Percentiles rank a stretch among this genome's conserved stretches.
Evolutionary conservation across 37 sponge, comb jelly and placozoan species (phyloP).

Genomic region (Crambe crambe): DNA sequence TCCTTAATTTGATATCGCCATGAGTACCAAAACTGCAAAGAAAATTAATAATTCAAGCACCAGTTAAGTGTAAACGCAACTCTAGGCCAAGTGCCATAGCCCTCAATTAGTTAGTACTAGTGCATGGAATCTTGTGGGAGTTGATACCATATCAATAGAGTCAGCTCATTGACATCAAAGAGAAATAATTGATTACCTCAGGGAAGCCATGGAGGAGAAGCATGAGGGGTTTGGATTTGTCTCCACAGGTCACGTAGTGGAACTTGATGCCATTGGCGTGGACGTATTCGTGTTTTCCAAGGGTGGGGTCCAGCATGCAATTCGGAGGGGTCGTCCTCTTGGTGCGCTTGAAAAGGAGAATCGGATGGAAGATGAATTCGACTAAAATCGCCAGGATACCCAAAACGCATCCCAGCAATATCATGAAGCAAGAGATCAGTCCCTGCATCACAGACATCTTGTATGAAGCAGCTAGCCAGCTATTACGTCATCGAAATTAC

Average conservation of each 20-base stretch:
- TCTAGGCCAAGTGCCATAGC: too few relatives aligned
- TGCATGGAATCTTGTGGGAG: too few relatives aligned
- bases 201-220: slow-evolving; percentile 81
- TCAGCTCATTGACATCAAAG: too few relatives aligned
- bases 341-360: neutral
- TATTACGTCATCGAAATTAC: too few relatives aligned
- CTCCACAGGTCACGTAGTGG: slow-evolving; percentile 68
- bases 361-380: neutral
- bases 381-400: neutral
- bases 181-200: slow-evolving; percentile 70
- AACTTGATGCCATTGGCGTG: slow-evolving; percentile 77
- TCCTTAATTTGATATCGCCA: slow-evolving; percentile 74
- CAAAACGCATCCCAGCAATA: too few relatives aligned
- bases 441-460: too few relatives aligned
- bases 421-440: too few relatives aligned
- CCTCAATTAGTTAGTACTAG: too few relatives aligned
- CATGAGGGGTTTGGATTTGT: slow-evolving; percentile 68
- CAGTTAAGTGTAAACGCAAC: too few relatives aligned
- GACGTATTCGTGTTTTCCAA: slow-evolving; percentile 64
- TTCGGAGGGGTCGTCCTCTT: slow-evolving; percentile 41
- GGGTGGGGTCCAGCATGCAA: slow-evolving; percentile 56
- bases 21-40: slow-evolving; percentile 72
- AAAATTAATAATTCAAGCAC: too few relatives aligned
- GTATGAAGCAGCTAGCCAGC: too few relatives aligned
- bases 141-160: too few relatives aligned